Evolutionary conservation across 2,797 vertebrate genomes (phyloP).

Genomic region (Cirrhinus molitorella): DNA sequence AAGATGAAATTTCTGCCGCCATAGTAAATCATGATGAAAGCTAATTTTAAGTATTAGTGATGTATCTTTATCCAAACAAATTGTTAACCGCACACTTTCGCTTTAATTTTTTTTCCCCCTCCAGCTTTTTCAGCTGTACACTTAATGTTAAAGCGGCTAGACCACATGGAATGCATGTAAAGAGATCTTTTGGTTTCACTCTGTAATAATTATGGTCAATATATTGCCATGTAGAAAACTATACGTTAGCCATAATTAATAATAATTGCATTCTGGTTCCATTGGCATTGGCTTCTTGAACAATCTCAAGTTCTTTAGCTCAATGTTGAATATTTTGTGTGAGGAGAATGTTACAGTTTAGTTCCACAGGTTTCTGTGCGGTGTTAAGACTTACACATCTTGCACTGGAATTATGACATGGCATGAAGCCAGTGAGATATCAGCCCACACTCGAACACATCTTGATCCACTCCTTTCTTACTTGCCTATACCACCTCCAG

Average conservation of each 20-base stretch:
- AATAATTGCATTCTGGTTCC: not conserved
- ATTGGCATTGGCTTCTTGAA: constrained; percentile 1
- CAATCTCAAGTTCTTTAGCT: constrained; percentile 3
- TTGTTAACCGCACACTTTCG: constrained; percentile 50
- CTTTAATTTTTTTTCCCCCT: constrained; percentile 26
- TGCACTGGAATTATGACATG: constrained; percentile 57
- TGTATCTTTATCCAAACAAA: constrained; percentile 50
- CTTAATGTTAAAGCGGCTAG: not conserved
- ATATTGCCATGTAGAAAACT: not conserved
- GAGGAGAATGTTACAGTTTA: not conserved
- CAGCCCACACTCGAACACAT: constrained; percentile 55
- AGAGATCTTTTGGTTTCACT: constrained; percentile 28
- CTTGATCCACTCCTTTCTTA: constrained; percentile 43
- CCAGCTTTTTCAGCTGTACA: constrained; percentile 37
- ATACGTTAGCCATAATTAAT: not conserved
- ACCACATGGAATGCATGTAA: constrained; percentile 29
- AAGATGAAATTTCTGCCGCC: constrained; percentile 42
- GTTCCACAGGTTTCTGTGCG: constrained; percentile 8
- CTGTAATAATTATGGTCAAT: constrained; percentile 14
- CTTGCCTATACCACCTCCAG: not conserved
- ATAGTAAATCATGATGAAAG: constrained; percentile 47
- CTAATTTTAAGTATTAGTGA: constrained; percentile 46
- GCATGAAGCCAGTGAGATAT: constrained; percentile 54
- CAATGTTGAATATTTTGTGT: not conserved
- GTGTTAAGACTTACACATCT: constrained; percentile 34